These are phyloP conservation scores for Microhierax caerulescens DNA, from an alignment of 2,797 vertebrate species.

Conservation along the genomic window DNA sequence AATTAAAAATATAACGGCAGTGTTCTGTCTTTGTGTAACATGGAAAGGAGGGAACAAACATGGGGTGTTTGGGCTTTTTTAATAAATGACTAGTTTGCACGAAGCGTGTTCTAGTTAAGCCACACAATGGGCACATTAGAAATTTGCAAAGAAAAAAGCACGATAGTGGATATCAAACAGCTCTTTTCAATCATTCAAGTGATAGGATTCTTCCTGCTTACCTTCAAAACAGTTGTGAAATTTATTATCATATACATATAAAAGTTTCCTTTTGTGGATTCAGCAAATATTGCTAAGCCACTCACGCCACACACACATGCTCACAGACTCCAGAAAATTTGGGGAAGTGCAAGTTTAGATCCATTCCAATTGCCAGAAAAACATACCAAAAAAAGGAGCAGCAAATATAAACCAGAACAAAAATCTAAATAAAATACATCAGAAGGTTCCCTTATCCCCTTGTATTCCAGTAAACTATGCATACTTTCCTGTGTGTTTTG, in stretches of 20 bases:
- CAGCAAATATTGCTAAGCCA: background rate
- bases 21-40: background rate
- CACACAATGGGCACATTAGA: background rate
- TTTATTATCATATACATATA: background rate
- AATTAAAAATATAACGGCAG: background rate
- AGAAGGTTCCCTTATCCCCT: background rate
- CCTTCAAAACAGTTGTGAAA: background rate
- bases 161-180: background rate
- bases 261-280: background rate
- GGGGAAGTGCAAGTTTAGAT: background rate
- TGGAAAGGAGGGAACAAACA: background rate
- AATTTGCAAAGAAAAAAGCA: background rate
- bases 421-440: slow-evolving; percentile 6
- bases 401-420: slow-evolving; percentile 38
- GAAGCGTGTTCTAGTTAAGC: background rate
- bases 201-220: background rate
- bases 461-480: slow-evolving; percentile 6
- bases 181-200: background rate
- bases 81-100: background rate
- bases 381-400: background rate
- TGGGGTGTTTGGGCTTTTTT: background rate
- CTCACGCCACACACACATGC: background rate
- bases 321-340: background rate
- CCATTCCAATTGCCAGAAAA: background rate
- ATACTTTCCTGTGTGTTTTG: slow-evolving; percentile 13